Evolutionary conservation across 2,888 invertebrate species (phyloP).

Genomic region (Amaurobius ferox): DNA sequence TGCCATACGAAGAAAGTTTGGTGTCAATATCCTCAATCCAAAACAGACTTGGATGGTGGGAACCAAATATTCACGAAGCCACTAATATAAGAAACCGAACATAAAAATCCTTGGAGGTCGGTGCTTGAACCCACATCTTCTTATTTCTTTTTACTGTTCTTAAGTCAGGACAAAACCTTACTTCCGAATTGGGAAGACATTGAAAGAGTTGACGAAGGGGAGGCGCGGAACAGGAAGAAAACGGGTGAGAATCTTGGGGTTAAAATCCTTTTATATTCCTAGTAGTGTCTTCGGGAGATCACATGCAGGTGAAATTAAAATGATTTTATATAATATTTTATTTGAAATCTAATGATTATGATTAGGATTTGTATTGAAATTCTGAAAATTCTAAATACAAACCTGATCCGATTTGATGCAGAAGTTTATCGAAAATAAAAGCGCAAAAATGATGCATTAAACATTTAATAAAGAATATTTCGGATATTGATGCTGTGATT

Average conservation of each 20-base stretch:
- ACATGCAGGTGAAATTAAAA: background rate
- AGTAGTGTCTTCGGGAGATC: no score
- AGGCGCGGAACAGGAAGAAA: conserved; percentile 60
- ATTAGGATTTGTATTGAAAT: no score
- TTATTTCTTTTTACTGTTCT: background rate
- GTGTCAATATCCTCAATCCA: conserved; percentile 50
- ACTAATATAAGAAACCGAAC: background rate
- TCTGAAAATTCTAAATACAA: no score
- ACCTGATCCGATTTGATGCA: no score
- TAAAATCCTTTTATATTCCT: no score
- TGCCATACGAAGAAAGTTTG: background rate
- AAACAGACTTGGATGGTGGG: conserved; percentile 40
- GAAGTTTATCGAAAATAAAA: no score
- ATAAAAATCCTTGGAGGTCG: conserved; percentile 40
- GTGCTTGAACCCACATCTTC: conserved; percentile 58
- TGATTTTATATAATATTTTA: no score
- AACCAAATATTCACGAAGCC: background rate
- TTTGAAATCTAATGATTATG: no score
- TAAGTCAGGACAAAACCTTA: conserved; percentile 11
- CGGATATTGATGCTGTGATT: no score
- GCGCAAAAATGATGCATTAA: no score
- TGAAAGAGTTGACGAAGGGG: conserved; percentile 23
- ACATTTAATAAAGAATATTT: no score
- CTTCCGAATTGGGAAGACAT: conserved; percentile 29
- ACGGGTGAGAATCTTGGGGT: conserved; percentile 53